Evolutionary conservation across 2,888 invertebrate species (phyloP).

Genomic region (Polia nebulosa): DNA sequence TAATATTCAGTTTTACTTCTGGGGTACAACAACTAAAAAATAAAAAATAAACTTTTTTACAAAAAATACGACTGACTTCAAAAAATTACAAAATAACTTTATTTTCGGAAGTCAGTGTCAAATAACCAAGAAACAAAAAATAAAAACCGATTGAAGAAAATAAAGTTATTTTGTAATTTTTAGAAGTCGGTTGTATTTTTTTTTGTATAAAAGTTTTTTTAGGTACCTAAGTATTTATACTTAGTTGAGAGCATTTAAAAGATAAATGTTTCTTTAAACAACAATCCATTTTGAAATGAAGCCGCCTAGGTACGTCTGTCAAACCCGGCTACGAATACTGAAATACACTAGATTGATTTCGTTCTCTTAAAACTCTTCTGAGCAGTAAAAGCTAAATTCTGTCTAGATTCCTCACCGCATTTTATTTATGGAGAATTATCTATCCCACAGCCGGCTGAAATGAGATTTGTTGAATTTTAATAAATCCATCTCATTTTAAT

Average conservation of each 20-base stretch:
- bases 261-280: background rate
- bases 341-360: constrained; percentile 33
- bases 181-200: too few species aligned
- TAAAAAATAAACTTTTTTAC: too few species aligned
- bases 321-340: background rate
- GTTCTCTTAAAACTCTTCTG: constrained; percentile 10
- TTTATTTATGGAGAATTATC: constrained; percentile 64
- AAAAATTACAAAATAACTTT: too few species aligned
- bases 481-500: constrained; percentile 75
- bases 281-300: background rate
- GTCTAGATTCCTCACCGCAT: constrained; percentile 41
- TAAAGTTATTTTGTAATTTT: too few species aligned
- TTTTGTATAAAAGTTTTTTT: too few species aligned
- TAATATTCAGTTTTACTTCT: too few species aligned
- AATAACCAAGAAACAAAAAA: too few species aligned
- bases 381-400: constrained; percentile 35
- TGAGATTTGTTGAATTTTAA: constrained; percentile 74
- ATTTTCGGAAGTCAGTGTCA: too few species aligned
- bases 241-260: background rate
- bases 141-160: too few species aligned
- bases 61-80: too few species aligned
- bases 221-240: too few species aligned
- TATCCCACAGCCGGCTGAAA: constrained; percentile 58
- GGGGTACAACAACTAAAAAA: too few species aligned
- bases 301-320: background rate